Percentiles rank a stretch among this genome's conserved stretches.
phyloP scores from a whole-genome alignment of 2,113 vertebrate species.

The Antigone vipio region DNA sequence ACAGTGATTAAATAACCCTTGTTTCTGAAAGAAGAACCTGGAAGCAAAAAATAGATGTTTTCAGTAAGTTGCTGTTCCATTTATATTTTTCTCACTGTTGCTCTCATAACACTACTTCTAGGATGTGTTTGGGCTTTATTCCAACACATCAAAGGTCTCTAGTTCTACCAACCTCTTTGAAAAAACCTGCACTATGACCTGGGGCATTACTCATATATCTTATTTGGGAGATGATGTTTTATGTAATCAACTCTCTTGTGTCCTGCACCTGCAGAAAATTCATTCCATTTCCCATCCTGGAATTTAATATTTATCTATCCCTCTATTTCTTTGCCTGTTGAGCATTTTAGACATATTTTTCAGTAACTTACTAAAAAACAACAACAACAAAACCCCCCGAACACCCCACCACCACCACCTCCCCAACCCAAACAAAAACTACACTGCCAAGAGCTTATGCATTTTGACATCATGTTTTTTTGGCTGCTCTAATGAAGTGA shows the following conservation, averaged over 20 bases:
- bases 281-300: neutral
- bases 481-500: neutral
- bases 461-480: neutral
- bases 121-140: neutral
- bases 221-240: neutral
- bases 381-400: neutral
- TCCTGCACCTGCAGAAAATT: neutral
- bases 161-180: neutral
- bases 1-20: neutral
- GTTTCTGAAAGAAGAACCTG: neutral
- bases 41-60: neutral
- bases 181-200: neutral
- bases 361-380: neutral
- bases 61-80: neutral
- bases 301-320: neutral
- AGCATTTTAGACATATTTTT: neutral
- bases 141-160: neutral
- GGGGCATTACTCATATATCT: neutral
- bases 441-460: neutral
- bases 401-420: accelerated
- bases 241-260: neutral
- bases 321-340: neutral
- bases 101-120: neutral
- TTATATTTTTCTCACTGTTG: slow-evolving; percentile 3
- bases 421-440: neutral